Evolutionary conservation across 2,797 vertebrate genomes (phyloP), one percentile per base, ranked within the genome.

Genomic region (Capromys pilorides): DNA sequence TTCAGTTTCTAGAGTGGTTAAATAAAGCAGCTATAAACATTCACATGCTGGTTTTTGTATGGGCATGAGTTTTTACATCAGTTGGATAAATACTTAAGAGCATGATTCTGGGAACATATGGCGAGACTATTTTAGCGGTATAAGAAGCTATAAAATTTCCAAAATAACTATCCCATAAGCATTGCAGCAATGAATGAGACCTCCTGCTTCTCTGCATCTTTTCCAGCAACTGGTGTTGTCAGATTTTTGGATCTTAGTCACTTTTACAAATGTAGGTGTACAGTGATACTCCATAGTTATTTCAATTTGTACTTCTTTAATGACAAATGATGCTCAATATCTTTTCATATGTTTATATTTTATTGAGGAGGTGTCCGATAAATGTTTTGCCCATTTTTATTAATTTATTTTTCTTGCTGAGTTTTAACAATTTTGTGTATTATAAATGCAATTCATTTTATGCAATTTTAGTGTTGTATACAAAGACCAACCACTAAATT

Each of bases 281-380:
- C 33, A 59, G 12, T 45, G 3, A 7, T 39, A 79, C 7, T 7
- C 79, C 51, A 31, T 57, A 36, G n/a, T 66, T 71, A 24, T 45
- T 81, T 57, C 28, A 86, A 86, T 69, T 51, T 83, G 3, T 9
- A 75, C 79, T 89, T 86, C 45, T 5, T 10, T 75, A 77, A 83
- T 84, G 36, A 59, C 36, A 71, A 59, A 33, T 67, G 14, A 26
- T 81, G 36, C 71, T 86, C 45, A 79, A 31, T 18, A 67, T 61
- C n/a, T 91, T 88, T 67, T 81, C 45, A 31, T 69, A 31, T 78
- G 24, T 84, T 51, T 87, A n/a, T 86, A 13, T 90, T 61, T 93
- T 86, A 64, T 80, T 84, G 19, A 2, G 86, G 33, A 93, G 6
- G 9, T 21, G 3, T 57, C 61, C 80, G 7, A 87, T 92, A 51